phyloP scores from a whole-genome alignment of 2,797 vertebrate species.

The Dendrocincla fuliginosa region DNA sequence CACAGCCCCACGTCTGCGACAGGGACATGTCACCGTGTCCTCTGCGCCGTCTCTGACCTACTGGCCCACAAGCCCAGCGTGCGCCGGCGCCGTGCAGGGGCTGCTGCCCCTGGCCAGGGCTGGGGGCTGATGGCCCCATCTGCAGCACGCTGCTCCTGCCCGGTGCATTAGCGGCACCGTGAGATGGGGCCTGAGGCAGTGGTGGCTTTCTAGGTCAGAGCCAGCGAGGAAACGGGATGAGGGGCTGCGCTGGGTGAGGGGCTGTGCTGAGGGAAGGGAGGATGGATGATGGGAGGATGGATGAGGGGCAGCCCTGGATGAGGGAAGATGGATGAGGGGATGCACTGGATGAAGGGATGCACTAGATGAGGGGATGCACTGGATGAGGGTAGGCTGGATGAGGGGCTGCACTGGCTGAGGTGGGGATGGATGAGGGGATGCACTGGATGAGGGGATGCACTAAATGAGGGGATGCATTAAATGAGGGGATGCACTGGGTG shows the following conservation, averaged over 20 bases:
- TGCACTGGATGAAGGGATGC: neutral
- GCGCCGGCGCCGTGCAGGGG: neutral
- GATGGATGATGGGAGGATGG: neutral
- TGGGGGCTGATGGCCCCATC: constrained; percentile 5
- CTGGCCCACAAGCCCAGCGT: neutral
- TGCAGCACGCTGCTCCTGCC: constrained; percentile 13
- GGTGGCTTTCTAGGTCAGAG: constrained; percentile 54
- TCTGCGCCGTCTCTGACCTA: neutral
- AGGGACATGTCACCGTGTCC: neutral
- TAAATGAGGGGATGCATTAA: neutral
- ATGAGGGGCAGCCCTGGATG: neutral
- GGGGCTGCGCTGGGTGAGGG: neutral
- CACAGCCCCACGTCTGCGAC: rapidly evolving
- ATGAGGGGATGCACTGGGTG: neutral
- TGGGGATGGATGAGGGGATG: neutral
- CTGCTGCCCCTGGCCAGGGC: neutral
- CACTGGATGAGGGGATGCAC: neutral
- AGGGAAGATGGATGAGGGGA: neutral
- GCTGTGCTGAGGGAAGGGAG: neutral
- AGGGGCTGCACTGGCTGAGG: neutral
- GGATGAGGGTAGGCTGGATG: neutral
- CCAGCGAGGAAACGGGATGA: neutral
- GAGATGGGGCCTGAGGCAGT: neutral
- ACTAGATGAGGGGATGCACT: neutral
- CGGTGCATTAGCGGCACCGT: constrained; percentile 20